phyloP scores from a whole-genome alignment of 2,797 vertebrate genomes.

The Scyliorhinus canicula region DNA sequence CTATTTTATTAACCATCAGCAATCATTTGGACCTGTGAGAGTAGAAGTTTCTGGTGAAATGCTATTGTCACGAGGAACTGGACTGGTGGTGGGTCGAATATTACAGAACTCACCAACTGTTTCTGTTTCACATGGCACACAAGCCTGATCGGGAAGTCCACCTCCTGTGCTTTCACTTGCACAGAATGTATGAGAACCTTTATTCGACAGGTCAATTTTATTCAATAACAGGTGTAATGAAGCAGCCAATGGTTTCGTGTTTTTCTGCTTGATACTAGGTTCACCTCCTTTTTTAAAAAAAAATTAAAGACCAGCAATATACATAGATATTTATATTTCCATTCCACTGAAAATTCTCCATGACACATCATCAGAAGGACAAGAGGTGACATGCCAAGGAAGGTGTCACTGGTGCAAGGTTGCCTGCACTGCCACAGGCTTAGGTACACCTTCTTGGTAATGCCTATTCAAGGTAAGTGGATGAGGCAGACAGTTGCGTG shows the following conservation, averaged over 20 bases:
- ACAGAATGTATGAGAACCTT: neutral
- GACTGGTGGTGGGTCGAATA: neutral
- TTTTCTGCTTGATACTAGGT: neutral
- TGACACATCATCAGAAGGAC: neutral
- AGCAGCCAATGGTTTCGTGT: neutral
- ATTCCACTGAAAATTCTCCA: neutral
- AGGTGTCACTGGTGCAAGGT: neutral
- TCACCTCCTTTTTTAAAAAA: neutral
- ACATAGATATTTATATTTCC: neutral
- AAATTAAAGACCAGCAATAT: neutral
- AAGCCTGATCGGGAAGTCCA: neutral
- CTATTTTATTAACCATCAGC: conserved; percentile 35
- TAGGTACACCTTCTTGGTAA: neutral
- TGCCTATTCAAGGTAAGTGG: neutral
- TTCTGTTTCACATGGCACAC: neutral
- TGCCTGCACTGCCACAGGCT: neutral
- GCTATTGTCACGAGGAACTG: neutral
- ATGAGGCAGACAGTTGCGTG: too few species aligned
- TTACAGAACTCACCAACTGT: neutral
- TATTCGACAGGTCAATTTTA: neutral
- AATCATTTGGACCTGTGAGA: neutral
- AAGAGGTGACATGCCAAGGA: neutral
- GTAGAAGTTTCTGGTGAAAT: neutral
- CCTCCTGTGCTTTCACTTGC: neutral
- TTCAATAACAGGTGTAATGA: neutral